phyloP scores from a whole-genome alignment of 2,888 invertebrate genomes.

The Aethes cnicana region DNA sequence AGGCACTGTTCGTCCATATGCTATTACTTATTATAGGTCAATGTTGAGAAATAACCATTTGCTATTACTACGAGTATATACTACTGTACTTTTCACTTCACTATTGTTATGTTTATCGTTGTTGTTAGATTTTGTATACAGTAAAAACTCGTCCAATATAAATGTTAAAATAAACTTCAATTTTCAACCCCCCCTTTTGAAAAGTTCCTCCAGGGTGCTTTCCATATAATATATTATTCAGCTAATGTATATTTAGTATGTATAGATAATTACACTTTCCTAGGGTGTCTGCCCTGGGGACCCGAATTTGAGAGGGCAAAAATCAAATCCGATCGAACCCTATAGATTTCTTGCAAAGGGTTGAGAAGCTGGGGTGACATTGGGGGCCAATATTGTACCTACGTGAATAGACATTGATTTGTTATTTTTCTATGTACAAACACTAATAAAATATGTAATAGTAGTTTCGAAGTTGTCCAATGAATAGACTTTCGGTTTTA shows the following conservation, averaged over 20 bases:
- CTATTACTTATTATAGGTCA: too few species aligned
- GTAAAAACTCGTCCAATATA: too few species aligned
- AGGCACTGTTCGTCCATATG: too few species aligned
- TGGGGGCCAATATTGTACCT: constrained; percentile 40
- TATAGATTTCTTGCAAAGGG: constrained; percentile 37
- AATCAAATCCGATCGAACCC: constrained; percentile 55
- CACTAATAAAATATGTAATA: neutral
- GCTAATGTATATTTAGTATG: constrained; percentile 59
- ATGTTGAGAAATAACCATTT: too few species aligned
- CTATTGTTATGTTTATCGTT: too few species aligned
- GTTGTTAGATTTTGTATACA: too few species aligned
- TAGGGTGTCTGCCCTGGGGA: constrained; percentile 68
- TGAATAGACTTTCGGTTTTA: too few species aligned
- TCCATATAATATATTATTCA: constrained; percentile 64
- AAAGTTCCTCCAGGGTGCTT: constrained; percentile 49
- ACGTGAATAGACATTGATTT: constrained; percentile 29
- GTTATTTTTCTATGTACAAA: constrained; percentile 13
- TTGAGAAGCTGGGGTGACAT: constrained; percentile 39
- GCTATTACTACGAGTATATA: too few species aligned
- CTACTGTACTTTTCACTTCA: too few species aligned
- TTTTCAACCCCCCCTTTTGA: neutral
- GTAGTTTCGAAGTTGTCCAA: neutral
- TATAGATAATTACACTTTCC: constrained; percentile 37
- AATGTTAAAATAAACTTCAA: too few species aligned
- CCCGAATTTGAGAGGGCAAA: constrained; percentile 66